Evolutionary conservation across 2,797 vertebrate genomes (phyloP).

Genomic region (Amphiprion clarkii): DNA sequence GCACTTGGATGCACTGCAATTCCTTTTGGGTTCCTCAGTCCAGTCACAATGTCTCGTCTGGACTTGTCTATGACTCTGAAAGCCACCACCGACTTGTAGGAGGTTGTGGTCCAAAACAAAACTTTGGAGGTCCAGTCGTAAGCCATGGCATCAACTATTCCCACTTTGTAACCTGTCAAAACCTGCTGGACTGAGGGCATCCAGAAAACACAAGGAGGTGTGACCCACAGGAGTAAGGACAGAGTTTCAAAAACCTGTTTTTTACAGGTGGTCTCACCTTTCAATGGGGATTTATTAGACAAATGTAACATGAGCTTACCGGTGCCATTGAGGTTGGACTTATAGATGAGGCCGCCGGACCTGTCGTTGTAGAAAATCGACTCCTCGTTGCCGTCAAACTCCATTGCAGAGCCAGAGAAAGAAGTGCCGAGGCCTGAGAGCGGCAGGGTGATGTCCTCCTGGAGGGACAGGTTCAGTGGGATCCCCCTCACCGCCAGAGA

Average conservation of each 20-base stretch:
- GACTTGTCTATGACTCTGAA: slow-evolving; percentile 82
- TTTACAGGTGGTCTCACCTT: too few species aligned
- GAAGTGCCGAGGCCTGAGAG: slow-evolving; percentile 69
- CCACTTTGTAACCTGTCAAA: slow-evolving; percentile 81
- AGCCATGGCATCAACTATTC: slow-evolving; percentile 79
- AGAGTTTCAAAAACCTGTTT: neutral
- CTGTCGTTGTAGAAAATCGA: slow-evolving; percentile 82
- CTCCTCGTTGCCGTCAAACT: slow-evolving; percentile 78
- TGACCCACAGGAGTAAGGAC: neutral
- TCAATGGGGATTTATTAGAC: neutral
- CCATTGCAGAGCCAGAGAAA: slow-evolving; percentile 78
- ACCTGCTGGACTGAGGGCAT: slow-evolving; percentile 74
- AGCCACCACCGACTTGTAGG: slow-evolving; percentile 73
- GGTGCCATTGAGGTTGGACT: slow-evolving; percentile 80
- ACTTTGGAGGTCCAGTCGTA: slow-evolving; percentile 87
- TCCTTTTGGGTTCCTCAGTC: slow-evolving; percentile 79
- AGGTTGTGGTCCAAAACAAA: slow-evolving; percentile 82
- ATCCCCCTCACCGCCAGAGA: slow-evolving; percentile 78
- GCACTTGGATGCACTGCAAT: slow-evolving; percentile 82
- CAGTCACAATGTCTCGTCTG: slow-evolving; percentile 77
- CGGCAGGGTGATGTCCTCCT: slow-evolving; percentile 83
- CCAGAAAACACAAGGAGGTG: neutral
- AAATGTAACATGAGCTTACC: slow-evolving; percentile 54
- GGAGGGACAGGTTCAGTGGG: slow-evolving; percentile 80
- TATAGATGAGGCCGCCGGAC: slow-evolving; percentile 74